Evolutionary conservation across 2,797 vertebrate genomes (phyloP), one percentile per base, ranked within the genome.

Genomic region (Xenopus petersii): DNA sequence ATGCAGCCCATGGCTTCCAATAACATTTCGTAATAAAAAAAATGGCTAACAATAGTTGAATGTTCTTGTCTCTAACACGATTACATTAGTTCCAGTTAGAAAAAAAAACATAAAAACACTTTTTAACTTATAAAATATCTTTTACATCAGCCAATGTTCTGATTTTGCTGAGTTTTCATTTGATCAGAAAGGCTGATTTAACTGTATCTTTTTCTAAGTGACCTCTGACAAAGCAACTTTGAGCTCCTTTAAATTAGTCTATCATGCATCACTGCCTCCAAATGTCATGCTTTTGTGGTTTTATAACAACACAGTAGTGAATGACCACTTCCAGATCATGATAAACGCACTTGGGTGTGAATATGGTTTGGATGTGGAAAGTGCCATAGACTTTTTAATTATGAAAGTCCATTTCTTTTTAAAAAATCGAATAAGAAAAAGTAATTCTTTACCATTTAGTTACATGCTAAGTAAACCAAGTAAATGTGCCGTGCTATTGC

Each of bases 181-280:
- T 64, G 36, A 49, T 62, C 54, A 49, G 61, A 77, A 13, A 62
- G 33, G 49, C 64, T 73, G 70, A 78, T 68, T 62, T 73, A 67
- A 73, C 12, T 58, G 55, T 63, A 71, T 60, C 55, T 30, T n/a
- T 69, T 51, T 78, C 70, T 73, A 78, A 64, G 70, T 78, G 76
- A 64, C 71, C 61, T 17, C 76, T 79, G 71, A 79, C 66, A 79
- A 73, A 79, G 76, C 76, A 70, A 15, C 60, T 79, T 63, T 79
- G 65, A 59, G 46, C 66, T 51, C n/a, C 17, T 13, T 59, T 58
- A 60, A 12, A 64, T 63, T 7, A 17, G 8, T 12, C 63, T 49
- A 65, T 54, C 61, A 73, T 78, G 66, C 76, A 69, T 46, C 64
- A 64, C 54, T 65, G 76, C 70, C 21, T 54, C 15, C 70, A 68